These are phyloP conservation scores for Pteromalus puparum DNA, from an alignment of 1,140 invertebrate genomes.

Conservation along the genomic window DNA sequence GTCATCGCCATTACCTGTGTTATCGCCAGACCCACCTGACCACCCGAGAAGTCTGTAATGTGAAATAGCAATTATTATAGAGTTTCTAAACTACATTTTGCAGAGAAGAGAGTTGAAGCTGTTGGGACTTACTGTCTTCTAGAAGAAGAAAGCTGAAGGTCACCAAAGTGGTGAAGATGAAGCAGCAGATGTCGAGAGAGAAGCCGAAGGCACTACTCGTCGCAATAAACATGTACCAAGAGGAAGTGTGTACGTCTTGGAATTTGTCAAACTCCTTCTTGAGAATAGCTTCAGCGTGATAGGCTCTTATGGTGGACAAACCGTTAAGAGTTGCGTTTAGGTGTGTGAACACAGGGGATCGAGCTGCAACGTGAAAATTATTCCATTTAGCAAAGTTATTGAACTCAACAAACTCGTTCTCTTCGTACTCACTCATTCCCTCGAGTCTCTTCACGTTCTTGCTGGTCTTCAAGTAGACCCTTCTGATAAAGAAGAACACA, in stretches of 20 bases:
- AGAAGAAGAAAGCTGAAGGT: slow-evolving; percentile 79
- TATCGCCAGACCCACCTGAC: slow-evolving; percentile 78
- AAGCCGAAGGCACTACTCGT: slow-evolving; percentile 84
- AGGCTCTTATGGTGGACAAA: slow-evolving; percentile 92
- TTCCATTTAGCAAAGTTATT: background rate
- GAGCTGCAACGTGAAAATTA: slow-evolving; percentile 73
- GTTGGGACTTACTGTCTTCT: slow-evolving; percentile 58
- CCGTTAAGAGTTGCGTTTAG: slow-evolving; percentile 92
- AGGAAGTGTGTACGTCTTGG: slow-evolving; percentile 79
- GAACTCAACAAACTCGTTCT: background rate
- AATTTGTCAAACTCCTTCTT: slow-evolving; percentile 86
- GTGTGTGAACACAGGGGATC: slow-evolving; percentile 91
- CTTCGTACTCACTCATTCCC: slow-evolving; percentile 80
- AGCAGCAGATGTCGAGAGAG: slow-evolving; percentile 84
- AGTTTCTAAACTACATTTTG: background rate
- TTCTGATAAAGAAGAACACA: slow-evolving; percentile 84
- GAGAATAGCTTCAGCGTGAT: slow-evolving; percentile 85
- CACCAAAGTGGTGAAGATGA: slow-evolving; percentile 79
- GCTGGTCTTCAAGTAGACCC: slow-evolving; percentile 88
- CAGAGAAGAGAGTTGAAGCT: background rate
- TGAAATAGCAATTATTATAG: background rate
- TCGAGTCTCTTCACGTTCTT: slow-evolving; percentile 91
- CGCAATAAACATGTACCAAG: slow-evolving; percentile 82
- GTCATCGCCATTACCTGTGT: slow-evolving; percentile 77
- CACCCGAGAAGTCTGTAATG: slow-evolving; percentile 64